Conservation (phyloP, 2,113 vertebrate species). For the Todiramphus saurophagus region DNA sequence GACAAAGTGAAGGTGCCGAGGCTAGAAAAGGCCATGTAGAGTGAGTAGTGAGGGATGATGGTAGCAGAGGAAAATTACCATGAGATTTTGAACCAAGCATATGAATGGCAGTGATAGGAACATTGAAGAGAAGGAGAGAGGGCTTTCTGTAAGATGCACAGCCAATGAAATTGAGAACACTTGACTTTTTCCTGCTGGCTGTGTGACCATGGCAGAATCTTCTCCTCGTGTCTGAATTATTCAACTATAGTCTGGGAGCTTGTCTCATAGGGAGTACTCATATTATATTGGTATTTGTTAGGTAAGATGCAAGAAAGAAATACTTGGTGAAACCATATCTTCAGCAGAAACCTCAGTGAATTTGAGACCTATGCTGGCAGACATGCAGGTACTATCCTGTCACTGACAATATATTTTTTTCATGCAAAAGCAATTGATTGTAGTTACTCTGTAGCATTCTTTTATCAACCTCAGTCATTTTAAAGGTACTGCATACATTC, state of each 20-base stretch:
- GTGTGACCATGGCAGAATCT: not conserved
- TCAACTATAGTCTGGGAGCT: not conserved
- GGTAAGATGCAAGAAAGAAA: not conserved
- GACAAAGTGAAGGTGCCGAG: not conserved
- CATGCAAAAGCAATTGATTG: not conserved
- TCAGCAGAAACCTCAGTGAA: not conserved
- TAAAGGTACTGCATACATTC: not conserved
- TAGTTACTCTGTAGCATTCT: not conserved
- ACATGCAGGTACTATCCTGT: not conserved
- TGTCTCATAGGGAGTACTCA: not conserved
- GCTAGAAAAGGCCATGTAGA: not conserved
- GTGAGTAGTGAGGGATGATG: not conserved
- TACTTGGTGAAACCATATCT: not conserved
- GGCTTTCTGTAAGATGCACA: not conserved
- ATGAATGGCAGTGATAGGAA: not conserved
- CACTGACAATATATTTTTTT: not conserved
- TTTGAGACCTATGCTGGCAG: not conserved
- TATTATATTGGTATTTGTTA: not conserved
- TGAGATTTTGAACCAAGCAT: not conserved
- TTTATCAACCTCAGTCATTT: not conserved
- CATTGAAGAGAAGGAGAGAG: not conserved
- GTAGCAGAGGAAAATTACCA: not conserved
- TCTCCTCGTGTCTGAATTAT: not conserved
- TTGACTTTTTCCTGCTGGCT: not conserved
- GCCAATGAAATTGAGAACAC: not conserved